A percentile compares a stretch with the other conserved stretches of the same genome.
Conservation (phyloP, 1,140 invertebrate genomes). For the Periplaneta americana region DNA sequence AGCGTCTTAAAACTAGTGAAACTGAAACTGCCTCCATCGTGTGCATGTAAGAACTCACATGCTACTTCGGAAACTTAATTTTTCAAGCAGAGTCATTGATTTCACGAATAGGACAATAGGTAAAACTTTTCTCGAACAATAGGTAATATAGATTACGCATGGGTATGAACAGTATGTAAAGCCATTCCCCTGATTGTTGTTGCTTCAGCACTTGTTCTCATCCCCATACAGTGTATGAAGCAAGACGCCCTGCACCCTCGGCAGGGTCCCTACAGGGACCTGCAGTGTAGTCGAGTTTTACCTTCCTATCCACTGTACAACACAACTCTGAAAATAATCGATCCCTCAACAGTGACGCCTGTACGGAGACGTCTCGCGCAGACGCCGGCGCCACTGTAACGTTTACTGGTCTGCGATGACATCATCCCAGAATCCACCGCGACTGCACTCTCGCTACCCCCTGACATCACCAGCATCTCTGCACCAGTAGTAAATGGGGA, state of each 20-base stretch:
- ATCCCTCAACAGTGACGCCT: not conserved
- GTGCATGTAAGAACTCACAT: too few species aligned
- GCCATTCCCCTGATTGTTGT: too few species aligned
- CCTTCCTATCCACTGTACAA: not conserved
- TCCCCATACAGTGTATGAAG: too few species aligned
- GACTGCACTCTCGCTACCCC: not conserved
- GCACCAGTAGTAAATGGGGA: not conserved
- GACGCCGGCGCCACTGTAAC: not conserved
- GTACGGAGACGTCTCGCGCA: conserved; percentile 1
- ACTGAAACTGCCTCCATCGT: too few species aligned
- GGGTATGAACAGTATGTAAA: too few species aligned
- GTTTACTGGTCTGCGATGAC: not conserved
- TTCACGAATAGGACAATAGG: too few species aligned
- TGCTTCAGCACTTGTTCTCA: too few species aligned
- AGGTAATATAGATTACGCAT: too few species aligned
- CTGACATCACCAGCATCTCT: not conserved
- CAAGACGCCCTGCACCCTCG: not conserved
- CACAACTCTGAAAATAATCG: not conserved
- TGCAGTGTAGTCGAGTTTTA: not conserved
- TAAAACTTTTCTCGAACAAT: too few species aligned
- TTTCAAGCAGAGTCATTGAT: too few species aligned
- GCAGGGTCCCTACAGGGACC: not conserved
- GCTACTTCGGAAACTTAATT: too few species aligned
- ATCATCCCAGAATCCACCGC: conserved; percentile 4
- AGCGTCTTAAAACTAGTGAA: too few species aligned